Conservation (phyloP, 30 jellyfish, hydroid and myxozoan species). For the Haliclystus octoradiatus region DNA sequence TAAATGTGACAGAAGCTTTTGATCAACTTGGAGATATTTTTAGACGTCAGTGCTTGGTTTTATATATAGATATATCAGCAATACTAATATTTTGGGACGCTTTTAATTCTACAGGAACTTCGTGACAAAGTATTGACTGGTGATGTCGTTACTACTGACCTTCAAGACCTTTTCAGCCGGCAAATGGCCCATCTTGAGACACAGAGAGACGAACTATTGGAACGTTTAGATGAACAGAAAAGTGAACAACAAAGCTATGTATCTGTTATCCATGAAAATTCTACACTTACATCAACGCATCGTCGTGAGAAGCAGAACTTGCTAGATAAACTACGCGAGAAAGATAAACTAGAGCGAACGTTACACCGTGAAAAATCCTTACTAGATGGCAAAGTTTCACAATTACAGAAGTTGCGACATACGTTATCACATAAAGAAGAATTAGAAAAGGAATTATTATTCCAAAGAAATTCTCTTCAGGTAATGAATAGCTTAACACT, state of each 20-base stretch:
- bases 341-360: slow-evolving; percentile 51
- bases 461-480: slow-evolving; percentile 52
- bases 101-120: slow-evolving; percentile 38
- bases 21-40: no score
- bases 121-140: slow-evolving; percentile 40
- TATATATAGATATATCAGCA: no score
- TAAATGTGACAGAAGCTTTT: no score
- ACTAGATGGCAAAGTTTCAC: slow-evolving; percentile 45
- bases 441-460: slow-evolving; percentile 30
- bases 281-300: slow-evolving; percentile 39
- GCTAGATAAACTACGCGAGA: slow-evolving; percentile 48
- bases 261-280: slow-evolving; percentile 47
- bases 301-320: slow-evolving; percentile 44
- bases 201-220: slow-evolving; percentile 59
- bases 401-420: slow-evolving; percentile 50
- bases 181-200: slow-evolving; percentile 58
- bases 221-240: slow-evolving; percentile 50
- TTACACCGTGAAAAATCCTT: slow-evolving; percentile 45
- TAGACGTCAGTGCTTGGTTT: no score
- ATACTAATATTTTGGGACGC: no score
- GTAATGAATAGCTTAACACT: no score
- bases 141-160: slow-evolving; percentile 34
- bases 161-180: slow-evolving; percentile 66
- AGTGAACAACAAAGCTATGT: slow-evolving; percentile 49
- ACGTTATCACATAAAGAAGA: slow-evolving; percentile 41